These are phyloP conservation scores for Eulemur rufifrons DNA, from an alignment of 2,113 vertebrate genomes.

Conservation along the genomic window DNA sequence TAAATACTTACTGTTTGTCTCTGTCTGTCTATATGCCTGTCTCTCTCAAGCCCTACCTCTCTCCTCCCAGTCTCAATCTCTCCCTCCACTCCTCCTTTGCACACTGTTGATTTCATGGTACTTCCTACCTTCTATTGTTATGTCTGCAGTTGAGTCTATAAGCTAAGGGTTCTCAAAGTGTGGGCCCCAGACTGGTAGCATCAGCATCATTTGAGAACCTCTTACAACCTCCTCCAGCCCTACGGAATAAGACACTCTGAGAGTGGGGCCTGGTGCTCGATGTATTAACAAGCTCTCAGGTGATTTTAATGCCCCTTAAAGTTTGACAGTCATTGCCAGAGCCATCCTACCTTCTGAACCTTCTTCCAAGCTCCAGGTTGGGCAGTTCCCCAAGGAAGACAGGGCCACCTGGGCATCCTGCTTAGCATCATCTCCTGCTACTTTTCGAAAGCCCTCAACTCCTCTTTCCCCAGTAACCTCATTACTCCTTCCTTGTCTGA, in stretches of 20 bases:
- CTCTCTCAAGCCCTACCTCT: not conserved
- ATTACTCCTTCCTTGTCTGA: not conserved
- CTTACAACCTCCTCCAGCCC: not conserved
- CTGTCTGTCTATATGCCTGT: not conserved
- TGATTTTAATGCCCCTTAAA: not conserved
- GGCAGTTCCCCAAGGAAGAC: not conserved
- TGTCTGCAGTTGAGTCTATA: not conserved
- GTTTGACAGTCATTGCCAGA: not conserved
- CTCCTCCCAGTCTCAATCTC: not conserved
- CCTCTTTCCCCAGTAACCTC: not conserved
- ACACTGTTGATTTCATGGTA: not conserved
- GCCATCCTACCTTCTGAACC: not conserved
- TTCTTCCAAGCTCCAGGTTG: not conserved
- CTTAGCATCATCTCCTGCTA: not conserved
- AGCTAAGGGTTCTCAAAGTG: not conserved
- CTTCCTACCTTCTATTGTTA: not conserved
- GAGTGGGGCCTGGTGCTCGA: not conserved
- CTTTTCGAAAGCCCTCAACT: not conserved
- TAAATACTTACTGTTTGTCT: not conserved
- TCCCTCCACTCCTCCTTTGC: not conserved
- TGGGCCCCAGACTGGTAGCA: not conserved
- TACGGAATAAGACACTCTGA: not conserved
- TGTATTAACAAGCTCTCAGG: not conserved
- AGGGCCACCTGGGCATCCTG: not conserved
- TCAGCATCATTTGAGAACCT: not conserved